A percentile compares a stretch with the other conserved stretches of the same genome.
phyloP scores from a whole-genome alignment of 92 coral and sea anemone species.

The Actinernus sp. region DNA sequence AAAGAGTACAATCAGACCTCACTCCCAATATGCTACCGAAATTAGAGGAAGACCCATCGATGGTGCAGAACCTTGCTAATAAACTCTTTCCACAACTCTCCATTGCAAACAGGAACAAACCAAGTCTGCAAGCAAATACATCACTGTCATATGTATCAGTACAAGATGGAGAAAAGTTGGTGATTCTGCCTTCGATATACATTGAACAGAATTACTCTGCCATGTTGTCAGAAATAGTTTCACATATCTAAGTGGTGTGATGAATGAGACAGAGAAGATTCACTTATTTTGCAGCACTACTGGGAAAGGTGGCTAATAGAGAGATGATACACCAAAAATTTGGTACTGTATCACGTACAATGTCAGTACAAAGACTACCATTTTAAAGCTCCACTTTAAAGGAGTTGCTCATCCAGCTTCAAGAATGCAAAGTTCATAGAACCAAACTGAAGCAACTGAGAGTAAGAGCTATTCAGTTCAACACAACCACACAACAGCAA shows the following conservation, averaged over 20 bases:
- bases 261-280: neutral
- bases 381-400: no score
- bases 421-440: no score
- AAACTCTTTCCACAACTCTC: conserved; percentile 94
- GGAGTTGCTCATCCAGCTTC: no score
- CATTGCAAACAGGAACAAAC: conserved; percentile 68
- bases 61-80: conserved; percentile 90
- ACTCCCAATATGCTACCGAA: conserved; percentile 74
- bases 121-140: conserved; percentile 55
- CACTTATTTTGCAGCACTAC: no score
- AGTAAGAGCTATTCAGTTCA: no score
- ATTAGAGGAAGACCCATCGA: conserved; percentile 95
- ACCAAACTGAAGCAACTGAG: no score
- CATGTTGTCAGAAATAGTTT: conserved; percentile 91
- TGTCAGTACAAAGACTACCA: neutral
- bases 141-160: conserved; percentile 84
- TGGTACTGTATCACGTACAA: neutral
- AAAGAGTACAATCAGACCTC: conserved; percentile 93
- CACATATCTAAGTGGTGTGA: conserved; percentile 49
- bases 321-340: neutral
- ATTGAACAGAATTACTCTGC: conserved; percentile 95
- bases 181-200: conserved; percentile 84
- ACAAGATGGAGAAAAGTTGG: conserved; percentile 85
- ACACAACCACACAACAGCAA: no score
- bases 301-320: no score